These are phyloP conservation scores for Psephotus haematonotus DNA, from an alignment of 2,113 vertebrate genomes.

Conservation along the genomic window DNA sequence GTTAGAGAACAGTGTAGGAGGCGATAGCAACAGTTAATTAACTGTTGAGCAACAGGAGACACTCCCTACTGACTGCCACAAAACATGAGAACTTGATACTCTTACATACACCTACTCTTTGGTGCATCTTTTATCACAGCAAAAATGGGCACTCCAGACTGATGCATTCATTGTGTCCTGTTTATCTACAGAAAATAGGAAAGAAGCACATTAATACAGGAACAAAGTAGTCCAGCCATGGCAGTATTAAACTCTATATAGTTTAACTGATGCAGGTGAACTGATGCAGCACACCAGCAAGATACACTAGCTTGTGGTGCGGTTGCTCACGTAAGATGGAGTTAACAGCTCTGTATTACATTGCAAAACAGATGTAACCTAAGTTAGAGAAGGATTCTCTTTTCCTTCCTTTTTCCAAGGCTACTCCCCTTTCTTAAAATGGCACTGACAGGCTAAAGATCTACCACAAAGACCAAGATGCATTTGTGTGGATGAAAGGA, in stretches of 20 bases:
- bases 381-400: neutral
- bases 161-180: neutral
- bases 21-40: constrained; percentile 38
- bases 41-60: constrained; percentile 35
- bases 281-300: neutral
- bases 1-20: constrained; percentile 37
- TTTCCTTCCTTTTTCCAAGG: neutral
- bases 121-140: neutral
- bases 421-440: neutral
- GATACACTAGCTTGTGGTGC: accelerated
- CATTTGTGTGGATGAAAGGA: neutral
- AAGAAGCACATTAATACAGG: neutral
- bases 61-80: constrained; percentile 25
- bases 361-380: accelerated
- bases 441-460: neutral
- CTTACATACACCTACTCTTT: neutral
- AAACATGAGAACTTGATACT: constrained; percentile 17
- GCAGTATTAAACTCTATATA: neutral
- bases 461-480: neutral
- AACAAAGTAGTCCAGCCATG: neutral
- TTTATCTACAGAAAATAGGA: neutral
- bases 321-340: neutral
- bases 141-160: neutral
- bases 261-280: accelerated
- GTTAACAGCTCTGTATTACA: neutral